phyloP scores from a whole-genome alignment of 2,113 vertebrate species.

The Psilopogon haemacephalus region DNA sequence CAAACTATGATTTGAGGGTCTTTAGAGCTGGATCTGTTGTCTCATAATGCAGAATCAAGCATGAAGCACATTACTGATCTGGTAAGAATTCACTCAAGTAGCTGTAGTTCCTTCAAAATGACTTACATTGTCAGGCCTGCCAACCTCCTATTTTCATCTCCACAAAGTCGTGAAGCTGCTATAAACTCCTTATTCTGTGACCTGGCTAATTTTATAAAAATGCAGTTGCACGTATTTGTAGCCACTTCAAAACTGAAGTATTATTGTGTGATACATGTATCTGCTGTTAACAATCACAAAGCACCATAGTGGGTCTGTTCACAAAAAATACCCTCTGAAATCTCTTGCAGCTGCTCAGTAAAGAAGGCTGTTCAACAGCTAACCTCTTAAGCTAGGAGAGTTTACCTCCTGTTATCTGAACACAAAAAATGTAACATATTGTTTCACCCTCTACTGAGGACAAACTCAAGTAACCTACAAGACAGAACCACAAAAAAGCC shows the following conservation, averaged over 20 bases:
- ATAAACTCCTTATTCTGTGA: neutral
- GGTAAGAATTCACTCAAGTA: neutral
- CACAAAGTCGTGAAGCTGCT: neutral
- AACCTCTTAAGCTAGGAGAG: neutral
- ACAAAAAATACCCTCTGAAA: neutral
- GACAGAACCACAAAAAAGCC: neutral
- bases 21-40: neutral
- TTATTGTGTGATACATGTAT: neutral
- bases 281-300: neutral
- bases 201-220: neutral
- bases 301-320: neutral
- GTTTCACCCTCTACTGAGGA: neutral
- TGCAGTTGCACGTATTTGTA: neutral
- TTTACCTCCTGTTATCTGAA: neutral
- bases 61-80: neutral
- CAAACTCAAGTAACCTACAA: neutral
- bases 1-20: neutral
- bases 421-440: neutral
- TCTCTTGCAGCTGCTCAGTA: neutral
- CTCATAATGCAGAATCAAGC: neutral
- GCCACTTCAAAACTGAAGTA: neutral
- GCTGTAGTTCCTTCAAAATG: neutral
- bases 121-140: neutral
- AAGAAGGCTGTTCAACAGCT: neutral
- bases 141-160: neutral